phyloP scores from a whole-genome alignment of 1,140 invertebrate genomes.

The Neodiprion pinetum region DNA sequence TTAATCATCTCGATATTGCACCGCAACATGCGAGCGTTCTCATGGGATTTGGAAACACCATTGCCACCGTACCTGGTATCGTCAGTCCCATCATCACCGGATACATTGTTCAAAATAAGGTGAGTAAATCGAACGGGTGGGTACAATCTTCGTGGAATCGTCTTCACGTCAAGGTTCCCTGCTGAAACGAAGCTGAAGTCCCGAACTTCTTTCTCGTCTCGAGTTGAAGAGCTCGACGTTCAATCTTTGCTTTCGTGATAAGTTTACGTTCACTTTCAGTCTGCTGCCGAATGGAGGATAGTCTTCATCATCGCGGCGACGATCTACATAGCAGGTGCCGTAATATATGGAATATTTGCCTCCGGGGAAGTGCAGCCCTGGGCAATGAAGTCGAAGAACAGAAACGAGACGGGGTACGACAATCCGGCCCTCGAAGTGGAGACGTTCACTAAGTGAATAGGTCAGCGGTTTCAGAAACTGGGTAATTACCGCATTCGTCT shows the following conservation, averaged over 20 bases:
- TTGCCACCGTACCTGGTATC: slow-evolving; percentile 88
- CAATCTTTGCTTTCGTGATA: background rate
- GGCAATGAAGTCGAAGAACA: slow-evolving; percentile 64
- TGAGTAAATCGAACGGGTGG: slow-evolving; percentile 42
- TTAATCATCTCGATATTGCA: slow-evolving; percentile 88
- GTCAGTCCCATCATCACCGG: slow-evolving; percentile 83
- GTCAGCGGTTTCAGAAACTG: no score
- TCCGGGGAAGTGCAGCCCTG: slow-evolving; percentile 82
- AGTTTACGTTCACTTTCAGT: slow-evolving; percentile 58
- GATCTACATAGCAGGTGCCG: slow-evolving; percentile 79
- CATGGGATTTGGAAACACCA: slow-evolving; percentile 88
- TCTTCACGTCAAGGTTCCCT: no score
- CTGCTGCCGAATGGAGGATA: slow-evolving; percentile 77
- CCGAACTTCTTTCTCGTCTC: no score
- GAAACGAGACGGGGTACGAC: slow-evolving; percentile 43
- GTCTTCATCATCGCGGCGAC: slow-evolving; percentile 84
- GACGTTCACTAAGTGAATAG: slow-evolving; percentile 27
- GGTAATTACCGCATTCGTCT: no score
- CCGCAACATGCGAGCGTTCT: slow-evolving; percentile 82
- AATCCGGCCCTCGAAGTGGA: slow-evolving; percentile 53
- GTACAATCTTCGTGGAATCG: no score
- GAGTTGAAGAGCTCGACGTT: no score
- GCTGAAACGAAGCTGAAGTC: no score
- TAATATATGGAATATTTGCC: slow-evolving; percentile 81
- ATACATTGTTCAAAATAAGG: slow-evolving; percentile 75